A percentile compares a stretch with the other conserved stretches of the same genome.
Evolutionary conservation across 2,113 vertebrate species (phyloP).

Genomic region (Thunnus maccoyii): DNA sequence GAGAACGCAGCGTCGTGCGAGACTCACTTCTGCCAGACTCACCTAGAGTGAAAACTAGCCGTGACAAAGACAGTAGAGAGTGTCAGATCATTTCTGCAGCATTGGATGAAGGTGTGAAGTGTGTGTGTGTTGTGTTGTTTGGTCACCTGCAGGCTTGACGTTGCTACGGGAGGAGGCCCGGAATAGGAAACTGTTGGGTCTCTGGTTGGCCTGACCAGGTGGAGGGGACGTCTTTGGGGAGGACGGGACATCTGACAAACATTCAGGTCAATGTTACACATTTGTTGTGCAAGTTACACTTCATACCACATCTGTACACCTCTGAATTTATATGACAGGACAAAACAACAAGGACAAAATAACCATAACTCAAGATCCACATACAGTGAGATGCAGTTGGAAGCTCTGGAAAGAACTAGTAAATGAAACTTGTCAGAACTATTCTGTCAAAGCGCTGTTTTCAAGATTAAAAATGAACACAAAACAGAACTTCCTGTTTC

Average conservation of each 20-base stretch:
- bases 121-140: background rate
- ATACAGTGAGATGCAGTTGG: no score
- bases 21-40: constrained; percentile 84
- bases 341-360: no score
- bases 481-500: no score
- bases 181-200: constrained; percentile 93
- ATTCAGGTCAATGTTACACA: background rate
- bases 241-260: constrained; percentile 63
- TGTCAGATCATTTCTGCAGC: rapidly evolving
- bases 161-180: constrained; percentile 86
- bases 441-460: no score
- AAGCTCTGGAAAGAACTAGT: no score
- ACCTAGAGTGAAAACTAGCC: constrained; percentile 51
- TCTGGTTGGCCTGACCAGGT: constrained; percentile 75
- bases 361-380: no score
- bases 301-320: background rate
- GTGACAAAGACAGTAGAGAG: background rate
- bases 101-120: rapidly evolving
- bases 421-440: no score
- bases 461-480: no score
- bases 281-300: background rate
- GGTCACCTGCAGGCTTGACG: constrained; percentile 80
- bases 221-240: constrained; percentile 79
- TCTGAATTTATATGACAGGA: no score
- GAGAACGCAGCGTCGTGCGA: constrained; percentile 73